phyloP scores from a whole-genome alignment of 2,888 invertebrate species.

The Cenopis cana region DNA sequence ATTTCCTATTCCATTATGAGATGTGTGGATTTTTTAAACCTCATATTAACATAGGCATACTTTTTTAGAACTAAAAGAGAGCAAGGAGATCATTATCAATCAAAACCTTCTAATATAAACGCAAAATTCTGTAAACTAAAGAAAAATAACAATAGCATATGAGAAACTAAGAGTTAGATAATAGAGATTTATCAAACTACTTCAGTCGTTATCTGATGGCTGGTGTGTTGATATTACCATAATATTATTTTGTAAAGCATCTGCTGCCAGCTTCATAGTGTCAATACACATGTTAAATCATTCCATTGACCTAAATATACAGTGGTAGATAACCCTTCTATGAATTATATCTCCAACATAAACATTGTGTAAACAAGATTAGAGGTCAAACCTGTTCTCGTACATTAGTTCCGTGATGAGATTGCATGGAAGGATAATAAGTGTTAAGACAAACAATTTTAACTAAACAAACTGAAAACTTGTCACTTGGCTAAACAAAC shows the following conservation, averaged over 20 bases:
- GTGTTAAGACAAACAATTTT: conserved; percentile 60
- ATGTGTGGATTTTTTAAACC: too few species aligned
- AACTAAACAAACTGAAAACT: conserved; percentile 47
- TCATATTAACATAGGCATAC: too few species aligned
- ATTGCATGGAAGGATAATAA: conserved; percentile 58
- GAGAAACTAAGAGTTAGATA: too few species aligned
- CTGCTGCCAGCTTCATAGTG: conserved; percentile 3
- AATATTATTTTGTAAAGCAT: background rate
- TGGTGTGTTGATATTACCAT: too few species aligned
- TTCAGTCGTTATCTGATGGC: too few species aligned
- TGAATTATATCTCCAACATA: conserved; percentile 51
- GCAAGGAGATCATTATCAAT: too few species aligned
- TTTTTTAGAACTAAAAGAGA: too few species aligned
- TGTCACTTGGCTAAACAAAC: conserved; percentile 33
- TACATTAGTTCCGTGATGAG: conserved; percentile 66
- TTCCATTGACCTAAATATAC: conserved; percentile 57
- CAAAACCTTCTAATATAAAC: too few species aligned
- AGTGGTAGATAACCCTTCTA: conserved; percentile 61
- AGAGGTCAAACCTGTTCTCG: conserved; percentile 72
- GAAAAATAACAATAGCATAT: too few species aligned
- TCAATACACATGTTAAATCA: conserved; percentile 34
- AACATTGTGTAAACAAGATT: conserved; percentile 64
- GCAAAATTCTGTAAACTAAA: too few species aligned
- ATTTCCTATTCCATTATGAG: too few species aligned
- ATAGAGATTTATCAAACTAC: too few species aligned